Evolutionary conservation across 92 coral and sea anemone species (phyloP).

Genomic region (Zoanthus gigantus): DNA sequence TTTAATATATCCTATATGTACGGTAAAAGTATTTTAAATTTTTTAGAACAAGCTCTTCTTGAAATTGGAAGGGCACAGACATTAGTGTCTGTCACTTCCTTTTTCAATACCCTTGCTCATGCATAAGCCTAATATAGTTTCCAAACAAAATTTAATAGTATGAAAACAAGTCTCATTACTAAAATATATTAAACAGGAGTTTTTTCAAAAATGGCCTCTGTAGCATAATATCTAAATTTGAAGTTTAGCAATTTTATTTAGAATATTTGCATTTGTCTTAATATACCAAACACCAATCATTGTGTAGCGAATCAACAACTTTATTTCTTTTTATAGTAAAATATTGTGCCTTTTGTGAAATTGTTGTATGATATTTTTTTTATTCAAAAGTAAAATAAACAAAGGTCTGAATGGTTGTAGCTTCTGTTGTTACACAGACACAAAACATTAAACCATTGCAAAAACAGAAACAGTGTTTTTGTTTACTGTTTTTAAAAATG

Average conservation of each 20-base stretch:
- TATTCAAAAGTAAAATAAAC: too few species aligned
- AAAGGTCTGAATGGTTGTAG: too few species aligned
- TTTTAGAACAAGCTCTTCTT: conserved; percentile 53
- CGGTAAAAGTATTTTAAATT: conserved; percentile 46
- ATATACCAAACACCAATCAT: neutral
- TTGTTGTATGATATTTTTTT: too few species aligned
- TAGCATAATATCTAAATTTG: too few species aligned
- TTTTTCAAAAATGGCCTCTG: too few species aligned
- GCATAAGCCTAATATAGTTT: neutral
- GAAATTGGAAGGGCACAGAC: conserved; percentile 59
- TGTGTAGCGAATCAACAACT: neutral
- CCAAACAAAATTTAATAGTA: neutral
- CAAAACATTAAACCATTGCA: too few species aligned
- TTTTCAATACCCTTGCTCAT: conserved; percentile 41
- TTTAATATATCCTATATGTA: conserved; percentile 43
- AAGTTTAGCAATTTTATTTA: too few species aligned
- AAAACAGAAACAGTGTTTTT: too few species aligned
- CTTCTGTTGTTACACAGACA: too few species aligned
- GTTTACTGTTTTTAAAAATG: too few species aligned
- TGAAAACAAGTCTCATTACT: neutral
- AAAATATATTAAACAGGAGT: too few species aligned
- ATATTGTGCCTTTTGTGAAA: too few species aligned
- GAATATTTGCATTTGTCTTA: neutral
- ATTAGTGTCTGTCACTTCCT: conserved; percentile 54
- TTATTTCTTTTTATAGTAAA: neutral